Conservation (phyloP, 2,113 vertebrate species). For the Gorsachius goisagi region DNA sequence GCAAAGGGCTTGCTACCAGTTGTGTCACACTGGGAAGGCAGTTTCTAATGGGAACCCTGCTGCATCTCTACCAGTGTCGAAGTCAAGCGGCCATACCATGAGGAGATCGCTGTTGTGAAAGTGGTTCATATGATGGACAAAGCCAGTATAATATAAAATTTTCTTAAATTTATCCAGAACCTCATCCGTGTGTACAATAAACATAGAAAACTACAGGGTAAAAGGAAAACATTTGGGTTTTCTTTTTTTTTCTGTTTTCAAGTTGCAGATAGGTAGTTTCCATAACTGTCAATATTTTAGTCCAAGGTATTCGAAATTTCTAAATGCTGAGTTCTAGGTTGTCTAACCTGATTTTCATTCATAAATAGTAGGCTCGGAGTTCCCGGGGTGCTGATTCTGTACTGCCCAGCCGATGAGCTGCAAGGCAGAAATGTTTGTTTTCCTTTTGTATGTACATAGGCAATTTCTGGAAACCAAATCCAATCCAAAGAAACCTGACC, state of each 20-base stretch:
- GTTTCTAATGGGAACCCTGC: not conserved
- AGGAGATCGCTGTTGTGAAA: not conserved
- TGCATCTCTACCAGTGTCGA: not conserved
- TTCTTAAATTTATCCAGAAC: conserved; percentile 13
- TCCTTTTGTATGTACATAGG: not conserved
- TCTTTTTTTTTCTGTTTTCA: not conserved
- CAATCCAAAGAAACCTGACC: not conserved
- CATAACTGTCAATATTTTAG: not conserved
- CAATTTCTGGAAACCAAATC: not conserved
- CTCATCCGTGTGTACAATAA: not conserved
- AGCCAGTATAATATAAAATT: not conserved
- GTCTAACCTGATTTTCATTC: not conserved
- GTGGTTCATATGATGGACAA: not conserved
- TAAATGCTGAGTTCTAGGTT: not conserved
- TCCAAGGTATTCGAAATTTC: not conserved
- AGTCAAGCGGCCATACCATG: not conserved
- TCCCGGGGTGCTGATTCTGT: not conserved
- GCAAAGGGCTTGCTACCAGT: not conserved
- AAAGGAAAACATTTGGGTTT: not conserved
- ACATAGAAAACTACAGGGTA: not conserved
- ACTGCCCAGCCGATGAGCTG: not conserved
- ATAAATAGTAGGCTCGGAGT: not conserved
- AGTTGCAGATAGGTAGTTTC: not conserved
- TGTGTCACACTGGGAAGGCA: not conserved
- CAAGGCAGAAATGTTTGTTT: not conserved